Evolutionary conservation across 2,113 vertebrate species (phyloP), one percentile per base, ranked within the genome.

Genomic region (Emydura subglobosa): DNA sequence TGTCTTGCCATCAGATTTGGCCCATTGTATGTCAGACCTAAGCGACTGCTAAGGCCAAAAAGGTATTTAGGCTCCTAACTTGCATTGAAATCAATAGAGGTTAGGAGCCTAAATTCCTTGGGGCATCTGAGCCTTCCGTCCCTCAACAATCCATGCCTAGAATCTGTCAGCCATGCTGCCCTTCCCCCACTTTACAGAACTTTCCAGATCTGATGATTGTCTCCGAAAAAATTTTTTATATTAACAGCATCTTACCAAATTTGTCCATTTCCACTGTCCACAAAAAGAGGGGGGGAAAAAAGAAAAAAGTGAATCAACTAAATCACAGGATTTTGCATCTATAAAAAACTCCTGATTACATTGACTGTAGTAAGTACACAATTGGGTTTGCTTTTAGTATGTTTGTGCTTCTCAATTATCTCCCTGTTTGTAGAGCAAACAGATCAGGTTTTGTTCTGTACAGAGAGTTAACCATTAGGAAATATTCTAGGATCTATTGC

Each of bases 1-100:
- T 5, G 9, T 21, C 17, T n/a, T 72, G 65, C 1, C 24, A 6
- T 34, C 4, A 0, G 2, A 4, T 10, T 3, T 10, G 25, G 25
- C 1, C 11, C 14, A 27, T 5, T 82, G 24, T 25, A 29, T 24
- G 10, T 78, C 8, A 54, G 34, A 55, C 39, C 13, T 54, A 55
- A 39, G 7, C 6, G 42, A 53, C 6, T 82, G 9, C 10, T 72
- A 22, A 22, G 19, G 17, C 65, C n/a, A 19, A 39, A 9, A 39
- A 39, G 19, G 19, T n/a, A n/a, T 72, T 39, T 39, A 72, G 65
- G 65, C n/a, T 72, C 19, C 65, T 72, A 39, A 72, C 65, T 39
- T 22, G 8, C 19, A 72, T 10, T 72, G 65, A 39, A 22, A 39
- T 72, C 19, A 21, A 39, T n/a, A 34, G 6, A 39, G 65, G n/a